These are phyloP conservation scores for Mesorhabditis belari DNA, from an alignment of 2,888 invertebrate genomes.

Conservation along the genomic window DNA sequence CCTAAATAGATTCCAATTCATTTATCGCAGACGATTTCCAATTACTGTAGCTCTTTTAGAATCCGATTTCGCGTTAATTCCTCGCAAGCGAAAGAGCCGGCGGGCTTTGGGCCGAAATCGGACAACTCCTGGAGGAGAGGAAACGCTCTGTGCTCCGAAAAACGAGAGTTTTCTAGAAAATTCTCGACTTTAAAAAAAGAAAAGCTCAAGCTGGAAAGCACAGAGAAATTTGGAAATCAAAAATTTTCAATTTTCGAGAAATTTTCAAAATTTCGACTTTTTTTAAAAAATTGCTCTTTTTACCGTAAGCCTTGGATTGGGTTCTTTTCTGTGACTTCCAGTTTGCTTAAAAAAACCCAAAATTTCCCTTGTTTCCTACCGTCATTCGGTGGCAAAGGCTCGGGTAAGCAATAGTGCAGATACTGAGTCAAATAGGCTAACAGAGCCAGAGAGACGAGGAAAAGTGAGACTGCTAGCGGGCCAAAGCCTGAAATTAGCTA, in stretches of 20 bases:
- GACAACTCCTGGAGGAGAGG: constrained; percentile 26
- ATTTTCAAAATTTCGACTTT: not conserved
- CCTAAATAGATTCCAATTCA: not conserved
- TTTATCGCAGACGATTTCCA: not conserved
- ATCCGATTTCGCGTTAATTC: constrained; percentile 26
- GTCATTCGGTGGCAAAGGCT: constrained; percentile 19
- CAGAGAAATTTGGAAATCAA: not conserved
- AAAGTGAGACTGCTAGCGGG: not conserved
- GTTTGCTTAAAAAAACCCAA: not conserved
- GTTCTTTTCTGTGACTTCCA: not conserved
- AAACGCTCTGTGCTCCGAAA: constrained; percentile 30
- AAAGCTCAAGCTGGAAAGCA: too few species aligned
- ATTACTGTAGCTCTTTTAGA: constrained; percentile 18
- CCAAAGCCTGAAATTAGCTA: not conserved
- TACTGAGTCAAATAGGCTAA: not conserved
- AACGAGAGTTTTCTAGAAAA: constrained; percentile 28
- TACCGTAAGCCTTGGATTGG: not conserved
- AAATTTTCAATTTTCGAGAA: not conserved
- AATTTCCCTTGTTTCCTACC: constrained; percentile 8
- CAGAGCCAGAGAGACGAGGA: not conserved
- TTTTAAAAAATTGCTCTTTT: not conserved
- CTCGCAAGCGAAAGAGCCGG: constrained; percentile 34
- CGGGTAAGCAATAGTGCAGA: constrained; percentile 25
- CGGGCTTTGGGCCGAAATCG: constrained; percentile 34
- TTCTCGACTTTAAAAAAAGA: too few species aligned